These are phyloP conservation scores for Myotis pilosus DNA, from an alignment of 2,797 vertebrate species.

Conservation along the genomic window DNA sequence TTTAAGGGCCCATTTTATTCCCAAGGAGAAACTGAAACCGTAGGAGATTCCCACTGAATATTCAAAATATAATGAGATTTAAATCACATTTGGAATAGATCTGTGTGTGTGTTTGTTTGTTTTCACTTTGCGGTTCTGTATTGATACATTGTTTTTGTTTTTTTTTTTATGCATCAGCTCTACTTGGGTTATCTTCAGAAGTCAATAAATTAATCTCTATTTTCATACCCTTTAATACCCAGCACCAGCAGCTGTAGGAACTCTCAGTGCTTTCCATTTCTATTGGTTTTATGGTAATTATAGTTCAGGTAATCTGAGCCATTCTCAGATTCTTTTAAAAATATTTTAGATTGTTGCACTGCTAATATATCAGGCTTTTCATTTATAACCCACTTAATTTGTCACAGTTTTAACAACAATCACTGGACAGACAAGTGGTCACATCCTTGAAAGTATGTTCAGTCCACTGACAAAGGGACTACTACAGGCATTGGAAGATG, in stretches of 20 bases:
- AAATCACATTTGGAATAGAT: slow-evolving; percentile 64
- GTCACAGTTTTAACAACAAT: slow-evolving; percentile 59
- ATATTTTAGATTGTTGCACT: slow-evolving; percentile 27
- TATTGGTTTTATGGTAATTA: slow-evolving; percentile 2
- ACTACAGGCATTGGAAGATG: not conserved
- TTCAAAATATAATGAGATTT: slow-evolving; percentile 70
- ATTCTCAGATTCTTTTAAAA: not conserved
- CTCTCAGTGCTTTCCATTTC: not conserved
- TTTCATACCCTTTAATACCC: slow-evolving; percentile 23
- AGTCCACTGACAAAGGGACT: slow-evolving; percentile 26
- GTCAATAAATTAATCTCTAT: slow-evolving; percentile 16
- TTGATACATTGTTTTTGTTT: not conserved
- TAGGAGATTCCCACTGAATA: slow-evolving; percentile 64
- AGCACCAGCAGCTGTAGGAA: not conserved
- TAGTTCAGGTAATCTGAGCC: slow-evolving; percentile 10
- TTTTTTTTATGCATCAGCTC: not conserved
- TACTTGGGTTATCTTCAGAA: slow-evolving; percentile 40
- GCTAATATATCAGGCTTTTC: slow-evolving; percentile 31
- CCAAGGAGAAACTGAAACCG: slow-evolving; percentile 63
- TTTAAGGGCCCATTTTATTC: slow-evolving; percentile 71
- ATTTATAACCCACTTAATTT: slow-evolving; percentile 58
- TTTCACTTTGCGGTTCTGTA: slow-evolving; percentile 36
- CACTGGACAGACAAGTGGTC: slow-evolving; percentile 41
- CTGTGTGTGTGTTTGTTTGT: slow-evolving; percentile 17
- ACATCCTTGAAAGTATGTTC: slow-evolving; percentile 29